Evolutionary conservation across 2,888 invertebrate species (phyloP).

Genomic region (Protonemura montana): DNA sequence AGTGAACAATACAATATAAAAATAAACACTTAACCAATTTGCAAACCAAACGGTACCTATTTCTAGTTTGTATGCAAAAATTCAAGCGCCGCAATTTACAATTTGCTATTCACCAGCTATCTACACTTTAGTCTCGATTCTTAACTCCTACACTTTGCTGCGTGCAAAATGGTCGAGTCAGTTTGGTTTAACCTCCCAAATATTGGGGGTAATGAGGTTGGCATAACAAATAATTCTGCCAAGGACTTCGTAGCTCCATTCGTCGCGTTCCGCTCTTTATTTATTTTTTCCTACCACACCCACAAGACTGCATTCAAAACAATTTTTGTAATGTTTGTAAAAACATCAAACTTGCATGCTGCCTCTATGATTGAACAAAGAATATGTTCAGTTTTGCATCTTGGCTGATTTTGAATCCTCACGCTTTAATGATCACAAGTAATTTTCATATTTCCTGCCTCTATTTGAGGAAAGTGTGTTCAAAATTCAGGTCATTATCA

Average conservation of each 20-base stretch:
- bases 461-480: neutral
- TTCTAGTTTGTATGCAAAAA: conserved; percentile 12
- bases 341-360: neutral
- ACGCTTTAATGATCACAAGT: neutral
- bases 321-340: neutral
- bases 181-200: neutral
- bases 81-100: neutral
- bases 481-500: too few species aligned
- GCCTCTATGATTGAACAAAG: neutral
- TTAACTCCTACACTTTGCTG: conserved; percentile 3
- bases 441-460: neutral
- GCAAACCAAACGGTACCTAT: conserved; percentile 12
- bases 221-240: neutral
- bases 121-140: neutral
- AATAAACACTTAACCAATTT: conserved; percentile 7
- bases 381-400: neutral
- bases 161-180: neutral
- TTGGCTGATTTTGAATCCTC: neutral
- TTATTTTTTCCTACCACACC: too few species aligned
- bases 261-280: neutral
- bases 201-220: neutral
- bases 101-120: neutral
- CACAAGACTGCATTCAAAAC: too few species aligned
- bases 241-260: neutral
- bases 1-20: conserved; percentile 5